Conservation (phyloP, 2,888 invertebrate species). For the Ferrisia virgata region DNA sequence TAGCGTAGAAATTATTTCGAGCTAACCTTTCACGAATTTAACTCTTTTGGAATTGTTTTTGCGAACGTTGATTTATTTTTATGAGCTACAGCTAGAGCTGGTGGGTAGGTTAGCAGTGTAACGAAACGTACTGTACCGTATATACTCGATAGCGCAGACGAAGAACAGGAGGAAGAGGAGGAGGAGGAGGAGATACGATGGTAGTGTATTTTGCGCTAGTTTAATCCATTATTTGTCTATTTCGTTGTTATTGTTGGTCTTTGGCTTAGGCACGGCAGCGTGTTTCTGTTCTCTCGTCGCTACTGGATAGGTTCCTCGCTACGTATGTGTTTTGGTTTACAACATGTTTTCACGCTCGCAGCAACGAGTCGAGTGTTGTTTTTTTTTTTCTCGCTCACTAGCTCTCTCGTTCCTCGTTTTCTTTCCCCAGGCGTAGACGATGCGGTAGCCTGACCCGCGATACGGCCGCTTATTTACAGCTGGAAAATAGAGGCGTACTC, state of each 20-base stretch:
- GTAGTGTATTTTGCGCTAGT: neutral
- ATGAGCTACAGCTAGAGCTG: neutral
- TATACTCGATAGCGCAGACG: neutral
- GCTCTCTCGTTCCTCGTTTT: too few relatives aligned
- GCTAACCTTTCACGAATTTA: conserved; percentile 14
- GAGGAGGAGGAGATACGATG: neutral
- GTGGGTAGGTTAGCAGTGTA: neutral
- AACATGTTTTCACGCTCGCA: neutral
- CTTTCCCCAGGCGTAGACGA: too few relatives aligned
- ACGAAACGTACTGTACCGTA: too few relatives aligned
- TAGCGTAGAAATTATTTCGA: neutral
- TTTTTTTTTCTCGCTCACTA: neutral
- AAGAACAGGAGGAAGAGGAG: neutral
- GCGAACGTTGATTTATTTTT: conserved; percentile 25
- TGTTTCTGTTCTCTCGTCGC: neutral
- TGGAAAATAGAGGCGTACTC: neutral
- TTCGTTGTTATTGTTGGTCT: conserved; percentile 7
- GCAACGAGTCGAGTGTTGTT: neutral
- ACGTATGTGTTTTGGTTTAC: neutral
- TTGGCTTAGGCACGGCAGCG: neutral
- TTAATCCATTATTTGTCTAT: conserved; percentile 21
- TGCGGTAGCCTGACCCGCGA: neutral
- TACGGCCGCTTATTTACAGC: neutral
- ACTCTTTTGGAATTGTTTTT: conserved; percentile 29
- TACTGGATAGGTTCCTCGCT: neutral